phyloP scores from a whole-genome alignment of 2,797 vertebrate species.

The Knipowitschia caucasica region DNA sequence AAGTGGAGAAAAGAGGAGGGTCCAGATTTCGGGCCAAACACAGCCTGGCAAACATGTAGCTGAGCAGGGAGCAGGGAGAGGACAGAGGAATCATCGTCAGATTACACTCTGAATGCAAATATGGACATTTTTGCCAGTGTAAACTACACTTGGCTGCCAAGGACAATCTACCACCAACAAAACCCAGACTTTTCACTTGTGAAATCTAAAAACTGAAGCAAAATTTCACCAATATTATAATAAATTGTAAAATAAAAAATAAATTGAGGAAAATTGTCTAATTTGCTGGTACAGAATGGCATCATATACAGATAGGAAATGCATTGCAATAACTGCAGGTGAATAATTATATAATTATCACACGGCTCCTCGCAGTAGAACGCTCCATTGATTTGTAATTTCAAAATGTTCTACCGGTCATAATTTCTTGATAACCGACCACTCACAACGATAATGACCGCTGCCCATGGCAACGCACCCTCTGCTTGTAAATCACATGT shows the following conservation, averaged over 20 bases:
- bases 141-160: slow-evolving; percentile 20
- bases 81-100: slow-evolving; percentile 14
- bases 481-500: too few species aligned
- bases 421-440: too few species aligned
- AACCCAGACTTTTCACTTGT: slow-evolving; percentile 8
- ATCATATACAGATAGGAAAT: too few species aligned
- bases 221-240: background rate
- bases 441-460: too few species aligned
- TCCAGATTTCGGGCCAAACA: slow-evolving; percentile 2
- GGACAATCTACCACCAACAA: slow-evolving; percentile 13
- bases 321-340: too few species aligned
- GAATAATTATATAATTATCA: too few species aligned
- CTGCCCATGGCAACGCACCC: too few species aligned
- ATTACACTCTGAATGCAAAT: slow-evolving; percentile 11
- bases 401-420: too few species aligned
- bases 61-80: slow-evolving; percentile 7
- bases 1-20: slow-evolving; percentile 11
- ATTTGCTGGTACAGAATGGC: background rate
- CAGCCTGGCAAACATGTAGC: slow-evolving; percentile 31
- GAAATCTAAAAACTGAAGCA: slow-evolving; percentile 4
- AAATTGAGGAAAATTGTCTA: background rate
- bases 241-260: background rate
- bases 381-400: too few species aligned
- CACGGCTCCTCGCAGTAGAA: too few species aligned
- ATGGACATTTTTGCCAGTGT: slow-evolving; percentile 13